These are phyloP conservation scores for Sphaeridia pumilis DNA, from an alignment of 2,888 invertebrate species.

Conservation along the genomic window DNA sequence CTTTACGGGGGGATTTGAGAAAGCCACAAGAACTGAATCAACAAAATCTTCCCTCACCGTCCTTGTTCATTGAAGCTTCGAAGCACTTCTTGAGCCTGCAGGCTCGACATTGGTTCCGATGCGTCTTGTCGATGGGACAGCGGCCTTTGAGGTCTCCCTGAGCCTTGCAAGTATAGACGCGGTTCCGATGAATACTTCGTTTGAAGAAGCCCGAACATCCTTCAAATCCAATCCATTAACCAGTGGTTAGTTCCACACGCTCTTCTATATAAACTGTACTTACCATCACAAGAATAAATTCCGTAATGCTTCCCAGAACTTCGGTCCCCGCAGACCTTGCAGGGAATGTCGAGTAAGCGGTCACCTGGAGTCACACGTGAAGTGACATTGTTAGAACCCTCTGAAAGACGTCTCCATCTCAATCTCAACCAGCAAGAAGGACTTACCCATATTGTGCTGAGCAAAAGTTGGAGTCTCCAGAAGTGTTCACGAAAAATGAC, in stretches of 20 bases:
- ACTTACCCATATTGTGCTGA: not conserved
- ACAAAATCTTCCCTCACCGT: constrained; percentile 81
- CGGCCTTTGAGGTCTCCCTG: constrained; percentile 83
- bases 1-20: no score
- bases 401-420: not conserved
- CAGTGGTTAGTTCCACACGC: not conserved
- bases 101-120: constrained; percentile 91
- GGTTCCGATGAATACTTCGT: constrained; percentile 87
- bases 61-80: constrained; percentile 93
- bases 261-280: constrained; percentile 38
- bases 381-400: not conserved
- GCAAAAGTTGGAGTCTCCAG: no score
- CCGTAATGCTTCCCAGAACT: constrained; percentile 99
- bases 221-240: constrained; percentile 38
- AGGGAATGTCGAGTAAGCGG: constrained; percentile 93
- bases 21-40: no score
- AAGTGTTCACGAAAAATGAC: no score
- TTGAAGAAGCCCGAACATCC: constrained; percentile 94
- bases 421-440: not conserved
- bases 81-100: constrained; percentile 91
- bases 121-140: constrained; percentile 93
- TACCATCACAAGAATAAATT: constrained; percentile 98
- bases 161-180: constrained; percentile 94
- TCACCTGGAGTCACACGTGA: no score
- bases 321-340: constrained; percentile 96